These are phyloP conservation scores for Nomada flava DNA, from an alignment of 2,888 invertebrate genomes.

Conservation along the genomic window DNA sequence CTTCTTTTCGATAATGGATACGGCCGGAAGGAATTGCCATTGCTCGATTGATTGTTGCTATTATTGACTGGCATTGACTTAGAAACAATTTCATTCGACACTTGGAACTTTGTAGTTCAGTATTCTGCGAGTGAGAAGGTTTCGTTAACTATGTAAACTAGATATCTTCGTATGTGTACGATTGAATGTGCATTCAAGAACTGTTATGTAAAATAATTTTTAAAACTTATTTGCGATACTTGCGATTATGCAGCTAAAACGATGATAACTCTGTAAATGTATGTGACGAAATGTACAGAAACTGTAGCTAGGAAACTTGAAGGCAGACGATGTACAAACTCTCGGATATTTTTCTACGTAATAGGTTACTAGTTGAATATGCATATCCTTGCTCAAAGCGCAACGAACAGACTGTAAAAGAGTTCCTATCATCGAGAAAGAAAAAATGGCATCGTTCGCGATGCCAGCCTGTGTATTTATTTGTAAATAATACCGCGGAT, in stretches of 20 bases:
- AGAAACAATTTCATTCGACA: too few species aligned
- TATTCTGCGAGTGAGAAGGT: not conserved
- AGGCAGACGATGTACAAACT: slow-evolving; percentile 59
- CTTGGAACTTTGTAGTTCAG: too few species aligned
- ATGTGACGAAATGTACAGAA: slow-evolving; percentile 40
- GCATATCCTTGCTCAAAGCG: slow-evolving; percentile 74
- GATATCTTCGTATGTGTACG: not conserved
- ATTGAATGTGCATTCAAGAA: not conserved
- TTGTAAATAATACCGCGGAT: slow-evolving; percentile 75
- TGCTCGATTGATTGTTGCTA: not conserved
- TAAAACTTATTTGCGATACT: not conserved
- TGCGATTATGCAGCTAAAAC: not conserved
- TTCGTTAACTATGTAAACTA: not conserved
- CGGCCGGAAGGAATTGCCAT: not conserved
- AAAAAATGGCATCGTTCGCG: slow-evolving; percentile 55
- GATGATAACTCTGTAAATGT: not conserved
- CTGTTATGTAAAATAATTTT: slow-evolving; percentile 14
- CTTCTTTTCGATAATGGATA: not conserved
- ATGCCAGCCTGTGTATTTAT: slow-evolving; percentile 80
- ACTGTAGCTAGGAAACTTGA: slow-evolving; percentile 1
- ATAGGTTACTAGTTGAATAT: slow-evolving; percentile 50
- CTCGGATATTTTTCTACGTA: slow-evolving; percentile 73
- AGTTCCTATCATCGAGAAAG: slow-evolving; percentile 80
- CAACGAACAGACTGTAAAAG: slow-evolving; percentile 83
- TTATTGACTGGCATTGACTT: too few species aligned